Evolutionary conservation across 1,140 invertebrate species (phyloP).

Genomic region (Drosophila pseudoobscura): DNA sequence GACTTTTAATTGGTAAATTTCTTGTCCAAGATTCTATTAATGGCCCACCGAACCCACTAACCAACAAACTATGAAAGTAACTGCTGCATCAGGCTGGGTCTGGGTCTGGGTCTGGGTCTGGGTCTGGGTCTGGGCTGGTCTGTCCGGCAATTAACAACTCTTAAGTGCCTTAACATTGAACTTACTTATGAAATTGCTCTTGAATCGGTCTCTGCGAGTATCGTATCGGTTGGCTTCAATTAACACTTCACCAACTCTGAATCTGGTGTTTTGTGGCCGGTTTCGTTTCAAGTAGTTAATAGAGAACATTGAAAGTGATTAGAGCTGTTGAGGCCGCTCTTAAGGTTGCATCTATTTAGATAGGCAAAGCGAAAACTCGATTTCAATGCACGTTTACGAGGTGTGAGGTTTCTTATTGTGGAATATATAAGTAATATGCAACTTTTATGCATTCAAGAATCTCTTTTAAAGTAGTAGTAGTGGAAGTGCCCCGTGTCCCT

Average conservation of each 20-base stretch:
- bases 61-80: conserved; percentile 14
- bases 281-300: neutral
- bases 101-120: conserved; percentile 1
- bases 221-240: conserved; percentile 24
- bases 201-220: conserved; percentile 6
- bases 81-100: conserved; percentile 1
- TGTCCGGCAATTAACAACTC: conserved; percentile 39
- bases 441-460: no score
- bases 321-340: conserved; percentile 3
- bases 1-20: conserved; percentile 50
- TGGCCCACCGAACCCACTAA: conserved; percentile 25
- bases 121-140: conserved; percentile 9
- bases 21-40: conserved; percentile 37
- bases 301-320: conserved; percentile 39
- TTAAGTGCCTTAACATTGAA: conserved; percentile 48
- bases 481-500: no score
- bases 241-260: conserved; percentile 35
- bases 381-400: neutral
- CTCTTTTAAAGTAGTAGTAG: no score
- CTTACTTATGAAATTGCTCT: conserved; percentile 32
- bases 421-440: no score
- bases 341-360: conserved; percentile 34
- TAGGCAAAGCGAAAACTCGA: conserved; percentile 5
- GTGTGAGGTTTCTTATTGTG: neutral
- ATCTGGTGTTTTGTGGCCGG: conserved; percentile 18